Evolutionary conservation across 2,113 vertebrate genomes (phyloP), one percentile per base, ranked within the genome.

Genomic region (Thermophis baileyi): DNA sequence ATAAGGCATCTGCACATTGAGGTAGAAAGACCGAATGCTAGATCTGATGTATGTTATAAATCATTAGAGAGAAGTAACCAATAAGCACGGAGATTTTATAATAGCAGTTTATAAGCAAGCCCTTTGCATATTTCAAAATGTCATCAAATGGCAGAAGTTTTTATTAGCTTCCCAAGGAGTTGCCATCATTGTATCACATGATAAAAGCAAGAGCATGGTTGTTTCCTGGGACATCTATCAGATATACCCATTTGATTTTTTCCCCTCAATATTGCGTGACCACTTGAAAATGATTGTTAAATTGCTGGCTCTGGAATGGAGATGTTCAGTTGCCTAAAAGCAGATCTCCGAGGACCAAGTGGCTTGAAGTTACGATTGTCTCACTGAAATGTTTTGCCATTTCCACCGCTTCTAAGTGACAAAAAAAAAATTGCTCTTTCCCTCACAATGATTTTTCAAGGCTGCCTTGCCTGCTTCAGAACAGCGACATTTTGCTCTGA

Each of bases 391-490:
- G n/a, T 89, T 0, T 88, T 87, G 3, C 81, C 91, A 85, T 91
- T 90, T 88, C 6, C 81, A 10, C 57, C 53, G 49, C 46, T 51
- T 90, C 8, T 90, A 85, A 95, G 35, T 40, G 51, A 49, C 86
- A 93, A 92, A 55, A 55, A n/a, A 90, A 92, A 93, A 53, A 14
- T 55, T 1, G 7, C 3, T 86, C 25, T 30, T 16, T 51, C 53
- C 35, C 20, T 40, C 49, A 4, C 16, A 3, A 5, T 74, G 47
- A 46, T 54, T 89, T 85, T 51, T 11, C 1, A 24, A 85, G 9
- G 89, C 94, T 91, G 57, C 89, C 20, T 91, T 87, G 44, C 20
- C 22, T 47, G 12, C 57, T 95, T 95, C 92, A 93, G 46, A 30
- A 49, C 20, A 87, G 40, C 0, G 0, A 35, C 94, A 50, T 44